Base-by-base conservation (phyloP, 2,113 vertebrate genomes). In the Odobenus rosmarus region DNA sequence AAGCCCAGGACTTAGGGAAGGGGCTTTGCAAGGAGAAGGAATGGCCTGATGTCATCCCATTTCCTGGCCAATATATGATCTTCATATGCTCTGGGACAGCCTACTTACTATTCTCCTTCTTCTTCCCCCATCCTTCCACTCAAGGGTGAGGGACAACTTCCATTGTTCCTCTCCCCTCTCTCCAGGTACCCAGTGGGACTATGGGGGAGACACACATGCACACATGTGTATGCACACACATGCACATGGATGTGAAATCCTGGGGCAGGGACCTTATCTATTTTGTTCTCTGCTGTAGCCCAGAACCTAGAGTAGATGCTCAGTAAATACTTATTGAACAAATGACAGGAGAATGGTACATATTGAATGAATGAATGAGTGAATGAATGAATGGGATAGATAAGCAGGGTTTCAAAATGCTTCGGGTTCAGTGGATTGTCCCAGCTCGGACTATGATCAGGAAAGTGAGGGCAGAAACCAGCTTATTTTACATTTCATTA, bases 341-440 rank as follows among this genome's bases (percentile, higher is more conserved):
- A 16, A 31, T 46, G 26, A 28, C 51, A 59, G 64, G 42, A n/a
- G 19, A 57, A 59, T 5, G 59, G 61, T 39, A 18, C 31, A 9
- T 16, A n/a, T 0, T 21, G 28, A 21, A 18, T 42, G 77, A 33
- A 39, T 9, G 23, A 61, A 61, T 36, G 83, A 64, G 16, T 49
- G 36, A 62, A 53, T 21, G 83, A 64, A 23, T 49, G 36, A 62
- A 53, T 21, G 36, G 23, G n/a, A n/a, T 51, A 31, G 19, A 21
- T 24, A 36, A 31, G 51, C 36, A 51, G 59, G 23, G 39, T 19
- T 83, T 83, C 23, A 6, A 10, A 24, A 18, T 11, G 33, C 12
- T 53, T 33, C 0, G 0, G 39, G 12, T 1, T 85, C 64, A 23
- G 23, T 23, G 49, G 18, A 49, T 21, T 8, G n/a, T 21, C 72